Evolutionary conservation across 2,888 invertebrate genomes (phyloP), one percentile per base, ranked within the genome.

Genomic region (Drosophila monieri): DNA sequence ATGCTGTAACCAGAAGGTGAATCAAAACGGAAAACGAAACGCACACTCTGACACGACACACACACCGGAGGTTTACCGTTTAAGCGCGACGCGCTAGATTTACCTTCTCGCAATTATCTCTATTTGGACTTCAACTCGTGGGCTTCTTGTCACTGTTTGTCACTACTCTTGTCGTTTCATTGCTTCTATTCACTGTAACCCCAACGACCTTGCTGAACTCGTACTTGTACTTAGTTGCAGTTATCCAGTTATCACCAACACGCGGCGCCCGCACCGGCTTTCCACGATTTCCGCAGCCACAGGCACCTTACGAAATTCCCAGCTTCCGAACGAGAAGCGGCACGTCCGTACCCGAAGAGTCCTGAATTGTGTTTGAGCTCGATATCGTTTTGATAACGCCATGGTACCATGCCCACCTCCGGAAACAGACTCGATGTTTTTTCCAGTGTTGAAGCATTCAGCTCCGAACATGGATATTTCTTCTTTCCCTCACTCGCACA

Each of bases 61-160:
- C 18, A 35, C 18, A 25, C 39, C 21, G 49, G 54, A 48, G 66
- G 66, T 77, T 74, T 67, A 80, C 74, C 65, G 76, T 78, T 69
- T 41, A 68, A 14, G 8, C 72, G 75, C 61, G 58, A 60, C 60
- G 60, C 41, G 35, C 35, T 12, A 12, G 32, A 4, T 32, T 9
- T 32, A 10, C 14, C 35, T 35, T 35, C 14, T 35, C 14, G 35
- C 2, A 35, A 35, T 35, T 35, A 35, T 35, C 35, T 35, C n/a
- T n/a, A 35, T 35, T 35, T 12, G 3, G 4, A 32, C 12, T 10
- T 10, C 32, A 0, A 10, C 4, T 35, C n/a, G n/a, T 35, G 43
- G 39, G 32, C 18, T 57, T 65, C 37, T 53, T 60, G 32, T 27
- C 46, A 12, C 15, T 14, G 54, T 65, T 62, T 72, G 52, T 64